Conservation (phyloP, 2,797 vertebrate genomes). For the Salmo trutta region DNA sequence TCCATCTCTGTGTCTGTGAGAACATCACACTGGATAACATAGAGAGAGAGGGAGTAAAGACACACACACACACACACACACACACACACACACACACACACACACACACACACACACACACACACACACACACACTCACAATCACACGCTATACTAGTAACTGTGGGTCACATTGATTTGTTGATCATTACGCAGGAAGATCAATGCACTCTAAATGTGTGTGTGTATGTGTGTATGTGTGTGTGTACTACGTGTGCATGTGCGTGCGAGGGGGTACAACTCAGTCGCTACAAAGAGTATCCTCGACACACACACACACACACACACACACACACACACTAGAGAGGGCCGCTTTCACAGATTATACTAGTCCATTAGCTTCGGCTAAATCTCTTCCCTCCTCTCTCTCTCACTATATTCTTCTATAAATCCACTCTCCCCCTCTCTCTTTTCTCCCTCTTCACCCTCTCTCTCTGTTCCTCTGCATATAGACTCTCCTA, state of each 20-base stretch:
- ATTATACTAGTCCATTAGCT: background rate
- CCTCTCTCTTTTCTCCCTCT: background rate
- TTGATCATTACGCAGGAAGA: background rate
- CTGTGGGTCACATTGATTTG: background rate
- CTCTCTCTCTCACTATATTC: background rate
- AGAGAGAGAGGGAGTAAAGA: background rate
- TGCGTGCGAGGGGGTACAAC: background rate
- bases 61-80: background rate
- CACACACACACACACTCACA: background rate
- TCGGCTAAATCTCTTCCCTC: background rate
- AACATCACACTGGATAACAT: background rate
- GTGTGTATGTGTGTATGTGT: conserved; percentile 1
- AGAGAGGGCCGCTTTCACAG: background rate
- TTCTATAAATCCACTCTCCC: background rate
- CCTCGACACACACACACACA: background rate
- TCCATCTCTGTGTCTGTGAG: background rate
- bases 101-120: too few relatives aligned
- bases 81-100: too few relatives aligned
- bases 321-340: background rate
- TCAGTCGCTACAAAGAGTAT: too few relatives aligned
- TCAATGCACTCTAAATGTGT: background rate
- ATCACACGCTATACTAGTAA: background rate
- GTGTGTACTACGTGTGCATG: background rate
- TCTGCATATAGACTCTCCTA: too few relatives aligned
- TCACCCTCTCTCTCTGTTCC: background rate